phyloP scores from a whole-genome alignment of 2,888 invertebrate species.

The Andrena fulva region DNA sequence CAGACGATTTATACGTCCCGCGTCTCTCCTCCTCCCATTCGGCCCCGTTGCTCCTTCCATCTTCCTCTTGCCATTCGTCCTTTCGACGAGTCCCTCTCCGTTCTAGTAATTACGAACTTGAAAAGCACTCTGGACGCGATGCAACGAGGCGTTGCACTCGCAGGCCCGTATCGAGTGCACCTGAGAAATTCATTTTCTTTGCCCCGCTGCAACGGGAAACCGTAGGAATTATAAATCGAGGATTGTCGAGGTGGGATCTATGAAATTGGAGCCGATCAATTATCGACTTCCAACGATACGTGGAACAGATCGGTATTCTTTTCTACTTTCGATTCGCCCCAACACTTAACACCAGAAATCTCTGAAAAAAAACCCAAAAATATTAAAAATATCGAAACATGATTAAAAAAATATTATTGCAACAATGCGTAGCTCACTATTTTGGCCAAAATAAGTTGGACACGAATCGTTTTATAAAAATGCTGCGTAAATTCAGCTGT shows the following conservation, averaged over 20 bases:
- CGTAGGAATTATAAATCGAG: not conserved
- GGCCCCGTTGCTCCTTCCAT: not conserved
- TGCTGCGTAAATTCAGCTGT: not conserved
- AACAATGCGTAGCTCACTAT: no score
- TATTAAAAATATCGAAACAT: no score
- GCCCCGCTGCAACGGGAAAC: not conserved
- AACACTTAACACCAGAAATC: no score
- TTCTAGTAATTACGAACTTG: conserved; percentile 65
- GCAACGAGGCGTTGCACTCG: conserved; percentile 60
- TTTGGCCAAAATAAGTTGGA: no score
- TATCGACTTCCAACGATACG: not conserved
- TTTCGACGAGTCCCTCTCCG: conserved; percentile 51
- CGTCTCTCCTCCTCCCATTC: not conserved
- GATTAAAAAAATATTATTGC: no score
- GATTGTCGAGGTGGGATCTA: not conserved
- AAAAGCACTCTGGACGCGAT: conserved; percentile 60
- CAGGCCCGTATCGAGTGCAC: conserved; percentile 41
- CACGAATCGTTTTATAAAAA: no score
- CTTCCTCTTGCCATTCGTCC: conserved; percentile 1
- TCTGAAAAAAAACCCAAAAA: no score
- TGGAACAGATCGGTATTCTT: not conserved
- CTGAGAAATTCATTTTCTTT: conserved; percentile 57
- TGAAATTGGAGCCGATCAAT: not conserved
- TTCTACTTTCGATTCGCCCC: not conserved
- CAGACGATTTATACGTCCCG: conserved; percentile 30